A percentile compares a stretch with the other conserved stretches of the same genome.
These are phyloP conservation scores for Hybognathus amarus DNA, from an alignment of 2,797 vertebrate genomes.

Conservation along the genomic window DNA sequence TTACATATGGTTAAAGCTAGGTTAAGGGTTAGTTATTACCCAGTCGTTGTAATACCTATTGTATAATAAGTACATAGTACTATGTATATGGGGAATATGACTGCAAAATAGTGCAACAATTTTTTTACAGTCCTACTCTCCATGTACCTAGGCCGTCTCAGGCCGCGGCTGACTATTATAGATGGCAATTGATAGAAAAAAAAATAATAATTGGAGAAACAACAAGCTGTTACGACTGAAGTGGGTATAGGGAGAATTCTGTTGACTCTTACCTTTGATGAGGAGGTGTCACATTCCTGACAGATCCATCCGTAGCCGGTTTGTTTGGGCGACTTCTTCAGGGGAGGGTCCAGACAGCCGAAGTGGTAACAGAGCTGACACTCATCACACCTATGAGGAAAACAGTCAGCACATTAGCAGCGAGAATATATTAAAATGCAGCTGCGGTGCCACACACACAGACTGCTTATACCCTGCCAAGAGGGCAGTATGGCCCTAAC, in stretches of 20 bases:
- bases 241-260: not conserved
- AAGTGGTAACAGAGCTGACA: slow-evolving; percentile 98
- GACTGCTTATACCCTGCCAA: slow-evolving; percentile 54
- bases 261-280: slow-evolving; percentile 85
- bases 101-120: no score
- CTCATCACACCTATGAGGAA: slow-evolving; percentile 88
- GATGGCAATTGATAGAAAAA: not conserved
- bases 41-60: no score
- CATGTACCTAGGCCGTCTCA: not conserved
- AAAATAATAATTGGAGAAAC: not conserved
- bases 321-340: slow-evolving; percentile 99
- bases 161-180: not conserved
- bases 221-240: slow-evolving; percentile 2
- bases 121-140: no score
- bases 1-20: no score
- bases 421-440: slow-evolving; percentile 54
- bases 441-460: slow-evolving; percentile 39
- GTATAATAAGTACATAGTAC: no score
- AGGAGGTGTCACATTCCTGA: slow-evolving; percentile 96
- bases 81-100: no score
- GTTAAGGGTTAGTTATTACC: no score
- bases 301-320: slow-evolving; percentile 99
- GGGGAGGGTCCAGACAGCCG: slow-evolving; percentile 96
- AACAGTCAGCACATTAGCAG: slow-evolving; percentile 46
- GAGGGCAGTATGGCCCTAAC: slow-evolving; percentile 57